Base-by-base conservation (phyloP, 2,888 invertebrate genomes). In the Tanaodytes sp. region DNA sequence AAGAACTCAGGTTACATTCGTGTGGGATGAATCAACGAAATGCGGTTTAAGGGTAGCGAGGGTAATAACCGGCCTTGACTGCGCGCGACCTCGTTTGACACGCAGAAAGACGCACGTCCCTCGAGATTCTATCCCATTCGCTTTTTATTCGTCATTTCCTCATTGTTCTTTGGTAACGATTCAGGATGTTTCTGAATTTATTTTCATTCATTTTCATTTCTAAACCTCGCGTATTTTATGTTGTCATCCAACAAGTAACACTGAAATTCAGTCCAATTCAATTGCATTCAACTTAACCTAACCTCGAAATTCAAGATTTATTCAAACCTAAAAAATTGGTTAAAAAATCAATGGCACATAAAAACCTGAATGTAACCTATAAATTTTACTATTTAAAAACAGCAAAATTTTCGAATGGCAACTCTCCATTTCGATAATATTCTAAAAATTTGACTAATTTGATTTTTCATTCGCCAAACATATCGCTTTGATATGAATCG, bases 61-160 rank as follows among this genome's bases (percentile, higher is more conserved):
- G 79, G 77, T 80, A 84, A 81, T 74, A 81, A 82, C 81, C 83
- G 84, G 80, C 82, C 83, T 84, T 83, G 82, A 81, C 82, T 79
- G 78, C 77, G 73, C 75, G 76, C 77, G 77, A 78, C 75, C 73
- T 76, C 78, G 79, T 81, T 83, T 80, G 80, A 80, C 81, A 79
- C 76, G 69, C 77, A n/a, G n/a, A n/a, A n/a, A n/a, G n/a, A 74
- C 66, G 74, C 76, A 76, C 78, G 78, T 77, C 75, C 72, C 8
- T 42, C 57, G 23, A 23, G 23, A 23, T 23, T 23, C 23, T 23
- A 8, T 23, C 5, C 23, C 23, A 23, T 23, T 23, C 8, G 23
- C 15, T 54, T 57, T 70, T 59, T 45, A 45, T 58, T 64, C 52
- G 43, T 43, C 55, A 39, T 43, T 61, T 73, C 61, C 66, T 67